These are phyloP conservation scores for Myodes glareolus DNA, from an alignment of 2,113 vertebrate genomes.

Conservation along the genomic window DNA sequence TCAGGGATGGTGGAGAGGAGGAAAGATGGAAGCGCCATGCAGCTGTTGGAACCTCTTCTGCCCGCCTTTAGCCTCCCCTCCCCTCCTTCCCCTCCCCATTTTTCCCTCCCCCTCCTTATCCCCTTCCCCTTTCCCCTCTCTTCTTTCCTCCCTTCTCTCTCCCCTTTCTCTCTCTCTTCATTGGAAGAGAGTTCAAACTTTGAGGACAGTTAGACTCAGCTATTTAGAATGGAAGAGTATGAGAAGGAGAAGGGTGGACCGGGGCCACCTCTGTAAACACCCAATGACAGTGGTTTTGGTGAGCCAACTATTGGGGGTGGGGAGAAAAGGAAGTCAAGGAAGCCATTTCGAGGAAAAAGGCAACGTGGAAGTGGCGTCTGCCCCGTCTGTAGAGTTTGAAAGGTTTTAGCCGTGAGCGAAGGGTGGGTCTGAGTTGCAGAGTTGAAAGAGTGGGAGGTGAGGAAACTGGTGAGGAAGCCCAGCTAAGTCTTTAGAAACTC, in stretches of 20 bases:
- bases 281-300: too few relatives aligned
- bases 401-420: neutral
- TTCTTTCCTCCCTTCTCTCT: neutral
- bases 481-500: neutral
- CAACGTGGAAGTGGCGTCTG: neutral
- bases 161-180: neutral
- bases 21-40: neutral
- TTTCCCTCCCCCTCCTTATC: neutral
- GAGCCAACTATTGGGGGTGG: neutral
- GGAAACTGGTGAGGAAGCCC: neutral
- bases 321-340: neutral
- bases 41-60: neutral
- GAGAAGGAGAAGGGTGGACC: fast-evolving
- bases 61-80: neutral
- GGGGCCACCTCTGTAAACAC: neutral
- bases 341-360: neutral
- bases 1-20: neutral
- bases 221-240: neutral
- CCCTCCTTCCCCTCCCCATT: too few relatives aligned
- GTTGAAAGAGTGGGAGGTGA: neutral
- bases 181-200: neutral
- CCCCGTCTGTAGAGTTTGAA: neutral
- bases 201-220: neutral
- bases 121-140: neutral
- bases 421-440: neutral